phyloP scores from a whole-genome alignment of 30 jellyfish, hydroid and myxozoan genomes.

The Pelagia noctiluca region DNA sequence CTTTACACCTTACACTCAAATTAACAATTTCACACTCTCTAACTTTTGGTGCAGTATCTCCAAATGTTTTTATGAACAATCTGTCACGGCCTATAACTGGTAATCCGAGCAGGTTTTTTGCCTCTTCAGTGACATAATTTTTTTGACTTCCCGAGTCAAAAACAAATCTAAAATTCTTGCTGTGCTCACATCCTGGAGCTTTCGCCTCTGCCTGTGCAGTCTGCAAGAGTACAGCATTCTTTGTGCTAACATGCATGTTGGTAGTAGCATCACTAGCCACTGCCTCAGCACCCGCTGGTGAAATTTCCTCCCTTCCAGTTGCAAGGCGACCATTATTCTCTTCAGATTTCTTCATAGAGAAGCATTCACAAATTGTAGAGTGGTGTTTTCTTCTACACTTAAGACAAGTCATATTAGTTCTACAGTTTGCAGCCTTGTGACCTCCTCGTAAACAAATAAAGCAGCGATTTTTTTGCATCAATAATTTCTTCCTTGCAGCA shows the following conservation, averaged over 20 bases:
- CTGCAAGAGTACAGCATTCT: constrained; percentile 10
- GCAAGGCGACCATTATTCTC: not conserved
- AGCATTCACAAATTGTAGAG: constrained; percentile 3
- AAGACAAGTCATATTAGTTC: not conserved
- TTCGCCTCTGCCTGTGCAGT: not conserved
- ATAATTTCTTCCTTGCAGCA: constrained; percentile 1
- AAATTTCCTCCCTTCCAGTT: not conserved
- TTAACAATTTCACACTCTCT: constrained; percentile 17
- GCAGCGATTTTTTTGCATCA: constrained; percentile 22
- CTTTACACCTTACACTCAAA: not conserved
- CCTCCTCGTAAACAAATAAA: constrained; percentile 8
- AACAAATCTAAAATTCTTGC: not conserved
- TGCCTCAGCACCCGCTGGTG: constrained; percentile 5
- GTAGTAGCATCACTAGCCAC: not conserved
- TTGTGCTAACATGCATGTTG: constrained; percentile 2
- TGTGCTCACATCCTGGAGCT: not conserved
- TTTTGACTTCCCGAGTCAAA: constrained; percentile 28
- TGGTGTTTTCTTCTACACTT: constrained; percentile 13
- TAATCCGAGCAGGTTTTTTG: not conserved
- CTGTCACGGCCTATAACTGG: constrained; percentile 25
- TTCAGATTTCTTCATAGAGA: not conserved
- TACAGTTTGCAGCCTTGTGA: constrained; percentile 6
- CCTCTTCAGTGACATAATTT: constrained; percentile 1
- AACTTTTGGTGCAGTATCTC: constrained; percentile 19
- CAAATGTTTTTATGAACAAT: constrained; percentile 30